Percentiles rank a stretch among this genome's conserved stretches.
phyloP scores from a whole-genome alignment of 2,888 invertebrate genomes.

The Pegoplata infirma region DNA sequence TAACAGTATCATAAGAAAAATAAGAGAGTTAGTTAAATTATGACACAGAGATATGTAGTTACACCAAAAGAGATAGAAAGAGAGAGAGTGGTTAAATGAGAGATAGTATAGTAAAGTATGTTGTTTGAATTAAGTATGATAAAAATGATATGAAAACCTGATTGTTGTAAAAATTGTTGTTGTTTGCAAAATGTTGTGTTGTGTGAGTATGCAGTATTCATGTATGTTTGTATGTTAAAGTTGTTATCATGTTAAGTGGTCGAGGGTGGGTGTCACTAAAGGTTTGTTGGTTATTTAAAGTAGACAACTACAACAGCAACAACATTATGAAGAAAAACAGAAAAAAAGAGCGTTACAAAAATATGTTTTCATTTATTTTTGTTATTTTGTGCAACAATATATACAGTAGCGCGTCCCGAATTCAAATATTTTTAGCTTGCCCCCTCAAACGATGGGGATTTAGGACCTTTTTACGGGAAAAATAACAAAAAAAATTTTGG shows the following conservation, averaged over 20 bases:
- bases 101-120: neutral
- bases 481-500: too few relatives aligned
- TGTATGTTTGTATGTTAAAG: slow-evolving; percentile 4
- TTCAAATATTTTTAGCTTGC: too few relatives aligned
- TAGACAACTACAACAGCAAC: slow-evolving; percentile 55
- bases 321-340: slow-evolving; percentile 6
- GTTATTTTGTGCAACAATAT: slow-evolving; percentile 17
- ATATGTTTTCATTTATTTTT: slow-evolving; percentile 43
- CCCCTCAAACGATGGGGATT: too few relatives aligned
- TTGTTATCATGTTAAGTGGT: slow-evolving; percentile 28
- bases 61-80: slow-evolving; percentile 25
- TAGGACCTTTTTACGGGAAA: too few relatives aligned
- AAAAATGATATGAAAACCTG: slow-evolving; percentile 39
- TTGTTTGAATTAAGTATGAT: neutral
- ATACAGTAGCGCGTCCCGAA: too few relatives aligned
- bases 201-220: slow-evolving; percentile 5
- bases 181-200: slow-evolving; percentile 4
- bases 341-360: slow-evolving; percentile 48
- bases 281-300: slow-evolving; percentile 49
- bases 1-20: slow-evolving; percentile 12
- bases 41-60: neutral
- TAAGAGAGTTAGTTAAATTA: neutral
- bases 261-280: slow-evolving; percentile 50
- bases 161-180: slow-evolving; percentile 36
- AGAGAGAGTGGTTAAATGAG: slow-evolving; percentile 39